phyloP scores from a whole-genome alignment of 2,113 vertebrate species.

The Psephotus haematonotus region DNA sequence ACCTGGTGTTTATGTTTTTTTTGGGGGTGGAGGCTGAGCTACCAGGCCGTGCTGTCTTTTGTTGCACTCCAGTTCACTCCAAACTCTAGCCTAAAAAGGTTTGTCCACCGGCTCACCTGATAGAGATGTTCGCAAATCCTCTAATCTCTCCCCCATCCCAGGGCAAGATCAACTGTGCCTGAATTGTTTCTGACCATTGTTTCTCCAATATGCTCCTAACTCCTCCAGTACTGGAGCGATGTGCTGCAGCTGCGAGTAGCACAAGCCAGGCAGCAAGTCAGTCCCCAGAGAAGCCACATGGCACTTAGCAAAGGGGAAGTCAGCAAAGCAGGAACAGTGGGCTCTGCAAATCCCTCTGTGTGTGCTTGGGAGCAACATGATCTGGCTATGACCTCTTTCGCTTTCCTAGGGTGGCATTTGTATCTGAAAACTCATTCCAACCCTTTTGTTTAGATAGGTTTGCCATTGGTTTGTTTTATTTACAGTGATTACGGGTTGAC shows the following conservation, averaged over 20 bases:
- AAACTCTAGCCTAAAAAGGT: not conserved
- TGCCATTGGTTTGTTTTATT: not conserved
- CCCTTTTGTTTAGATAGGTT: not conserved
- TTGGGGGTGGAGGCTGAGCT: not conserved
- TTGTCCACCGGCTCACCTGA: not conserved
- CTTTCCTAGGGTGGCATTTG: not conserved
- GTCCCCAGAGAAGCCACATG: fast-evolving
- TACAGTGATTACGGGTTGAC: not conserved
- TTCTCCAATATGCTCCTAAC: not conserved
- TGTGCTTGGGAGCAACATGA: fast-evolving
- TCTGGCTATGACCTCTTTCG: not conserved
- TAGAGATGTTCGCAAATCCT: not conserved
- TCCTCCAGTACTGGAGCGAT: not conserved
- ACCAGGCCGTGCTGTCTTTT: not conserved
- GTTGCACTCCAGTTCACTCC: not conserved
- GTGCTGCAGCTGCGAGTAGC: not conserved
- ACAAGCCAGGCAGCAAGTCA: fast-evolving
- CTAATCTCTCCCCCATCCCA: not conserved
- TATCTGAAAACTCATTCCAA: not conserved
- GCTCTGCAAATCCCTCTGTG: not conserved
- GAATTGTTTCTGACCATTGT: not conserved
- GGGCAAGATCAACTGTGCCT: not conserved
- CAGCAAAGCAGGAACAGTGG: not conserved
- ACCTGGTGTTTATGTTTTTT: not conserved
- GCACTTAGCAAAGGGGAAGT: not conserved